Evolutionary conservation across 2,113 vertebrate species (phyloP), one percentile per base, ranked within the genome.

Genomic region (Mus musculus): DNA sequence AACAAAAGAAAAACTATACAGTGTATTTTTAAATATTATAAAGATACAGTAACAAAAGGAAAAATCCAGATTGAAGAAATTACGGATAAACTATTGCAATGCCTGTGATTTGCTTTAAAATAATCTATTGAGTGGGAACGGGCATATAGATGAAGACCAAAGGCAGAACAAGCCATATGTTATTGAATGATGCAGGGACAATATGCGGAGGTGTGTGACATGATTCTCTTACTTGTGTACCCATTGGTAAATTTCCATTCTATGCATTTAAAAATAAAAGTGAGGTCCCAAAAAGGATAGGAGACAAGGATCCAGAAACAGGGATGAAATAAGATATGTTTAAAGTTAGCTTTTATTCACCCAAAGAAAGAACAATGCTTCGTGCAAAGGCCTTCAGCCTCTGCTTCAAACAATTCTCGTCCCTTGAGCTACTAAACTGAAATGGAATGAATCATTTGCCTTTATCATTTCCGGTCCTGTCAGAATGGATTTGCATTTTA

Each of bases 401-500:
- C 59, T 94, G 3, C 72, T 75, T 78, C 86, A 95, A 85, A 92
- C 78, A 90, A 95, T 69, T 75, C 88, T 59, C 93, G 77, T 65
- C 94, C 85, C 89, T 78, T 78, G 85, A 96, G 72, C 93, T 86
- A 56, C 69, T 42, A 89, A 96, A 96, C 67, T 89, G 88, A 69
- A 49, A 81, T 52, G 65, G 88, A 89, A 88, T 92, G 88, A 89
- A 88, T 92, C 78, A 63, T 86, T 72, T 59, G 22, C 84, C 49
- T 95, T 92, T 95, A 93, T 96, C 93, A 89, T 84, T 92, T 97
- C 89, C 93, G 82, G n/a, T 90, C 88, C 80, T 85, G 80, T 93
- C 80, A 11, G 71, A 92, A 86, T 36, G 67, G 54, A 96, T 97
- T 97, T 96, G 92, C 94, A 95, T 97, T 93, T 93, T 92, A 96